Percentiles rank a stretch among this genome's conserved stretches.
phyloP scores from a whole-genome alignment of 2,797 vertebrate species.

The Gymnopithys bicolor region DNA sequence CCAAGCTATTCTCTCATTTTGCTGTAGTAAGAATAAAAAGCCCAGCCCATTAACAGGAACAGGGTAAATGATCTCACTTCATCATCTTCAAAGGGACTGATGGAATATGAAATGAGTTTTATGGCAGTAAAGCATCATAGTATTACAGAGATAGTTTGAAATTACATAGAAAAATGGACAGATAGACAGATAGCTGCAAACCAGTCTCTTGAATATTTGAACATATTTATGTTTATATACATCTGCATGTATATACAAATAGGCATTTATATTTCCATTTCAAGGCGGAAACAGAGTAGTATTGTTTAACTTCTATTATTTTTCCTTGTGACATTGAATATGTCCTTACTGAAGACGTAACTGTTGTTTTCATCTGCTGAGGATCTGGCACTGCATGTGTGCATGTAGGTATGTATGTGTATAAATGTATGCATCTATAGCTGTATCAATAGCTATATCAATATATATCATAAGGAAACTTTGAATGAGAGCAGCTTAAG shows the following conservation, averaged over 20 bases:
- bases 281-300: neutral
- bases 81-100: conserved; percentile 74
- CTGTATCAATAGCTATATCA: fast-evolving
- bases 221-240: neutral
- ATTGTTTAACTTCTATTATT: neutral
- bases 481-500: neutral
- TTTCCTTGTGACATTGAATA: neutral
- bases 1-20: conserved; percentile 43
- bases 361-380: neutral
- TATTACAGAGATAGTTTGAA: conserved; percentile 62
- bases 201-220: neutral
- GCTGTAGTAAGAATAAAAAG: conserved; percentile 65
- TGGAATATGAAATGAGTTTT: conserved; percentile 77
- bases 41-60: conserved; percentile 61
- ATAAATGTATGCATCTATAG: neutral
- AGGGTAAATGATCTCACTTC: conserved; percentile 70
- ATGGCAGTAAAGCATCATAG: conserved; percentile 46
- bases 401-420: too few species aligned
- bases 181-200: neutral
- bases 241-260: neutral
- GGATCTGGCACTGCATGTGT: neutral
- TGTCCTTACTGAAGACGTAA: neutral
- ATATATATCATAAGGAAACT: neutral
- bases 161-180: conserved; percentile 39
- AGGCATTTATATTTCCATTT: neutral